Evolutionary conservation across 2,888 invertebrate species (phyloP).

Genomic region (Apamea anceps): DNA sequence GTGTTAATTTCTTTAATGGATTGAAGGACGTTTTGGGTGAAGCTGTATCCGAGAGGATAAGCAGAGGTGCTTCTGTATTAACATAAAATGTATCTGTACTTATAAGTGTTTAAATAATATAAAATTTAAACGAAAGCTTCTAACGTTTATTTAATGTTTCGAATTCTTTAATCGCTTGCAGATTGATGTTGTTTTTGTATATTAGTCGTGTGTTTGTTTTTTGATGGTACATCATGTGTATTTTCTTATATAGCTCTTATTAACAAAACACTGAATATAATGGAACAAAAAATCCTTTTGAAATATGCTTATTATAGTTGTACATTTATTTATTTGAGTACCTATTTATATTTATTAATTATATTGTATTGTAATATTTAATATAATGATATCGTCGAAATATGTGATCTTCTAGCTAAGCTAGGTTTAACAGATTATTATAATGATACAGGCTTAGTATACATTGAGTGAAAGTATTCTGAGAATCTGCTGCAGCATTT

Average conservation of each 20-base stretch:
- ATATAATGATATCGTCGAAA: conserved; percentile 48
- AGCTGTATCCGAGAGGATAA: conserved; percentile 57
- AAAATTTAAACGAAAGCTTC: conserved; percentile 58
- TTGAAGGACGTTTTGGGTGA: conserved; percentile 48
- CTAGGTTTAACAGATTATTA: conserved; percentile 55
- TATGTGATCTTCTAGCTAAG: conserved; percentile 68
- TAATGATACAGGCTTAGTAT: conserved; percentile 30
- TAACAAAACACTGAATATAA: conserved; percentile 25
- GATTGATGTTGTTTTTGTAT: conserved; percentile 46
- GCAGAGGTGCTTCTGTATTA: conserved; percentile 68
- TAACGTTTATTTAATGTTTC: conserved; percentile 37
- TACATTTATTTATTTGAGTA: conserved; percentile 30
- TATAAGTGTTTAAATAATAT: conserved; percentile 65
- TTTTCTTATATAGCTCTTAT: conserved; percentile 28
- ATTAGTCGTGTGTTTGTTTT: conserved; percentile 27
- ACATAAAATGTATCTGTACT: conserved; percentile 64
- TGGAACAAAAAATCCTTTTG: conserved; percentile 30
- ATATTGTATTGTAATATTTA: neutral
- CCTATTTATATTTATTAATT: conserved; percentile 17
- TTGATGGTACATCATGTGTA: conserved; percentile 28
- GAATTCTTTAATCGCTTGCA: conserved; percentile 35
- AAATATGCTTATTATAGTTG: conserved; percentile 23
- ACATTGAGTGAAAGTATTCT: conserved; percentile 21
- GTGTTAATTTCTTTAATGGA: conserved; percentile 46
- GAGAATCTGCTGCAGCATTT: neutral